Conservation (phyloP, 2,113 vertebrate species). For the Trichomycterus rosablanca region DNA sequence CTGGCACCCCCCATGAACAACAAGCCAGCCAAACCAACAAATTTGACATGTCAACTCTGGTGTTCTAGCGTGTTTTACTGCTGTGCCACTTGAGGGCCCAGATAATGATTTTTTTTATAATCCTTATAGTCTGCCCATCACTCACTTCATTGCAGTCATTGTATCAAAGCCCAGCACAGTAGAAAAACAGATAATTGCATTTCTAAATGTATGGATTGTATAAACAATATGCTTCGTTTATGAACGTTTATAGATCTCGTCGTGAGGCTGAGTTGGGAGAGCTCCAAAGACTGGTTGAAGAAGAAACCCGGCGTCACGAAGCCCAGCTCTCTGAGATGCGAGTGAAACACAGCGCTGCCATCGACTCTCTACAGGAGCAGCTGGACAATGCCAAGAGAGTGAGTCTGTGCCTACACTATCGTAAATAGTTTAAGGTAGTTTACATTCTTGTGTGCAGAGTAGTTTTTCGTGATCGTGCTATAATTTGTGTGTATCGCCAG, state of each 20-base stretch:
- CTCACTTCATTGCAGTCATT: too few relatives aligned
- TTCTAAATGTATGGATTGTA: too few relatives aligned
- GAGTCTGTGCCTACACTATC: conserved; percentile 27
- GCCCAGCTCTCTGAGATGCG: conserved; percentile 77
- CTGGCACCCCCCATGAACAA: too few relatives aligned
- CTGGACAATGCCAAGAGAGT: conserved; percentile 84
- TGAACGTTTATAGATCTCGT: conserved; percentile 71
- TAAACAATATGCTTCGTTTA: too few relatives aligned
- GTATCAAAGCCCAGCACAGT: too few relatives aligned
- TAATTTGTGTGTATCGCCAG: conserved; percentile 43
- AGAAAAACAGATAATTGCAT: too few relatives aligned
- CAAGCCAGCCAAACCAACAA: too few relatives aligned
- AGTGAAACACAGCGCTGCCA: conserved; percentile 73
- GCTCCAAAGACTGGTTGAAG: conserved; percentile 80
- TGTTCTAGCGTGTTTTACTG: too few relatives aligned
- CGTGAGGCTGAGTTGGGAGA: conserved; percentile 81
- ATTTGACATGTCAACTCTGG: too few relatives aligned
- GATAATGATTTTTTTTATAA: too few relatives aligned
- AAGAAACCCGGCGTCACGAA: conserved; percentile 75
- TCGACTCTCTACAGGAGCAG: conserved; percentile 80
- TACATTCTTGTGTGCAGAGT: background rate
- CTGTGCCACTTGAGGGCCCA: background rate
- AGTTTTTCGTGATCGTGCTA: too few relatives aligned
- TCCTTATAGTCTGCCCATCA: too few relatives aligned
- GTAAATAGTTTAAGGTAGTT: background rate